Conservation (phyloP, 2,113 vertebrate species). For the Lepus americanus region DNA sequence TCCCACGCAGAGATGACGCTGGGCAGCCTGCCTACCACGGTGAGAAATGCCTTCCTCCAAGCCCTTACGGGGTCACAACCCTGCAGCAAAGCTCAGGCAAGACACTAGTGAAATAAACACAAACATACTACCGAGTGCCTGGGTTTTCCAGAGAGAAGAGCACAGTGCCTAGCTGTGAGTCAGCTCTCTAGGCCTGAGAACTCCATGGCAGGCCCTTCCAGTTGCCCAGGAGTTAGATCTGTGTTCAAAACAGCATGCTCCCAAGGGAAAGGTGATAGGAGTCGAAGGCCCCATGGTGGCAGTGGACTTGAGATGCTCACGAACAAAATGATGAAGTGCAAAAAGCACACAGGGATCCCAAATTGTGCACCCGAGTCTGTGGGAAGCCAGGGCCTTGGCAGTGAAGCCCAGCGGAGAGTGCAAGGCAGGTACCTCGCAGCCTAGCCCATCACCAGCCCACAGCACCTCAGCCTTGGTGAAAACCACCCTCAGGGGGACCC, state of each 20-base stretch:
- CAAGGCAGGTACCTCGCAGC: neutral
- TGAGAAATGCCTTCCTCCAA: neutral
- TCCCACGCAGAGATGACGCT: neutral
- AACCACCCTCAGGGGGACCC: neutral
- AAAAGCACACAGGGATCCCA: neutral
- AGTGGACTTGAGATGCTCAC: neutral
- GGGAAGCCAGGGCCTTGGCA: neutral
- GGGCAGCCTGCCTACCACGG: neutral
- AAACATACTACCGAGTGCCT: neutral
- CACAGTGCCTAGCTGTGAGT: neutral
- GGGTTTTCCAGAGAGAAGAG: neutral
- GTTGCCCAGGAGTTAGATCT: neutral
- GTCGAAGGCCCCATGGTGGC: neutral
- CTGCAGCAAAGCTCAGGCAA: neutral
- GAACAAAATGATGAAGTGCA: neutral
- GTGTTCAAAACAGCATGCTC: neutral
- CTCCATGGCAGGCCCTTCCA: neutral
- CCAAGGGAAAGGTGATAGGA: neutral
- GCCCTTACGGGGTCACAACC: neutral
- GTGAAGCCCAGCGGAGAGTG: neutral
- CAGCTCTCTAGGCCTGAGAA: neutral
- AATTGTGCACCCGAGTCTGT: neutral
- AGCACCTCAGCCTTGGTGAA: neutral
- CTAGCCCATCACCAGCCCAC: neutral
- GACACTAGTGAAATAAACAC: neutral